Evolutionary conservation across 2,113 vertebrate genomes (phyloP), one percentile per base, ranked within the genome.

Genomic region (Speoplatyrhinus poulsoni): DNA sequence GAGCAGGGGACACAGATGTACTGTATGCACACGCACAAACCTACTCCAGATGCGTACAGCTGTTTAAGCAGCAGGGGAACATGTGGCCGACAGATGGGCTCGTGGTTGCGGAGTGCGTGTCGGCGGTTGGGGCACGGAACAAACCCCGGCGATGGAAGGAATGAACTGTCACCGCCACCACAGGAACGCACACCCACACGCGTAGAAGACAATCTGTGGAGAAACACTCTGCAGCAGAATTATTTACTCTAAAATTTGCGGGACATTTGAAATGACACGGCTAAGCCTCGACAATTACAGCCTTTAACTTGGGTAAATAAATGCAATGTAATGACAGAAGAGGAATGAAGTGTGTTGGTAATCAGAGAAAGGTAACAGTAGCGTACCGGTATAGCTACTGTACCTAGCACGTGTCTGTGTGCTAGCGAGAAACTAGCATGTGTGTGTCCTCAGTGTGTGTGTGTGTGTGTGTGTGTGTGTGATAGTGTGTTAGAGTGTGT

Each of bases 51-150:
- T 79, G 70, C 47, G 60, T 58, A 58, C 62, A 73, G 62, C 67
- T 79, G 76, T 67, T 77, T 46, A 57, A 60, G 32, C 32, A 5
- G 63, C 26, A 41, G 46, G 58, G 10, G 65, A 74, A 74, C 90
- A 89, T 88, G 82, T 89, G 90, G 69, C 60, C 71, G 61, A 76
- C 89, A 91, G 86, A 87, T 88, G 84, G 72, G 72, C 70, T 49
- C 19, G 46, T 26, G 55, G 41, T 69, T 41, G 57, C 33, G 36
- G 36, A 60, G 48, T 36, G 69, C 47, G 17, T 65, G 56, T 80
- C 3, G 49, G 49, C 49, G 49, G 79, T 46, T 17, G 36, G 36
- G 36, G 36, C 36, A 41, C 7, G 46, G 61, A 16, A 74, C 65
- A 49, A 79, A 77, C 63, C 74, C 54, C 48, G 64, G 79, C 76